phyloP scores from a whole-genome alignment of 2,888 invertebrate genomes.

The Heliothis peltigera region DNA sequence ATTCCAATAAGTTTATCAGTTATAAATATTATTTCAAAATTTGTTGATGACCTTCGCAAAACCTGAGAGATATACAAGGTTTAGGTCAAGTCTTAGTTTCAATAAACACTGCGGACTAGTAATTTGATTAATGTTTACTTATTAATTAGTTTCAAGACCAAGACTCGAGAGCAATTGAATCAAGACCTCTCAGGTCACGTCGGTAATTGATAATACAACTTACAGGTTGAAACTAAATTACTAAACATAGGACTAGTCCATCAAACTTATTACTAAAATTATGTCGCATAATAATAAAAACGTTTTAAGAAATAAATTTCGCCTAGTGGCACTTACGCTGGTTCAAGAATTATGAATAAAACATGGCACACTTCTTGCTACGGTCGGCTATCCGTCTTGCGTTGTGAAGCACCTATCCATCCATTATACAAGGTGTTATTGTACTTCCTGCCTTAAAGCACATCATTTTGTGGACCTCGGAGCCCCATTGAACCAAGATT shows the following conservation, averaged over 20 bases:
- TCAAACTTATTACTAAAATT: slow-evolving; percentile 61
- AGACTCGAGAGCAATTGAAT: background rate
- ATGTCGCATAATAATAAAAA: slow-evolving; percentile 70
- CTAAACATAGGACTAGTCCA: slow-evolving; percentile 13
- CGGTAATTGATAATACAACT: background rate
- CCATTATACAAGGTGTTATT: slow-evolving; percentile 65
- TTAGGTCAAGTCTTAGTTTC: slow-evolving; percentile 8
- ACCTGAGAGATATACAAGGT: background rate
- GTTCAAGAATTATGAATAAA: slow-evolving; percentile 72
- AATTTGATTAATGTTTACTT: slow-evolving; percentile 2
- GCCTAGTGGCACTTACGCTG: slow-evolving; percentile 52
- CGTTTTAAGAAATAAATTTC: slow-evolving; percentile 73
- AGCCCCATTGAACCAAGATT: slow-evolving; percentile 63
- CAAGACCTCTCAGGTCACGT: background rate
- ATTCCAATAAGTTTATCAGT: slow-evolving; percentile 27
- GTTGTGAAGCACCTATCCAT: slow-evolving; percentile 58
- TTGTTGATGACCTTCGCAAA: slow-evolving; percentile 16
- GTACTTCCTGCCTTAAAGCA: slow-evolving; percentile 59
- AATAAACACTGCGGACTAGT: slow-evolving; percentile 21
- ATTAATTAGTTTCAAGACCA: slow-evolving; percentile 1
- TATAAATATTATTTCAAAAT: slow-evolving; percentile 7
- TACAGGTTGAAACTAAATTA: slow-evolving; percentile 8
- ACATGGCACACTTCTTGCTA: slow-evolving; percentile 65
- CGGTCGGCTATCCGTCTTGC: slow-evolving; percentile 70
- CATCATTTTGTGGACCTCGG: slow-evolving; percentile 59